Evolutionary conservation across 2,797 vertebrate species (phyloP).

Genomic region (Falco rusticolus): DNA sequence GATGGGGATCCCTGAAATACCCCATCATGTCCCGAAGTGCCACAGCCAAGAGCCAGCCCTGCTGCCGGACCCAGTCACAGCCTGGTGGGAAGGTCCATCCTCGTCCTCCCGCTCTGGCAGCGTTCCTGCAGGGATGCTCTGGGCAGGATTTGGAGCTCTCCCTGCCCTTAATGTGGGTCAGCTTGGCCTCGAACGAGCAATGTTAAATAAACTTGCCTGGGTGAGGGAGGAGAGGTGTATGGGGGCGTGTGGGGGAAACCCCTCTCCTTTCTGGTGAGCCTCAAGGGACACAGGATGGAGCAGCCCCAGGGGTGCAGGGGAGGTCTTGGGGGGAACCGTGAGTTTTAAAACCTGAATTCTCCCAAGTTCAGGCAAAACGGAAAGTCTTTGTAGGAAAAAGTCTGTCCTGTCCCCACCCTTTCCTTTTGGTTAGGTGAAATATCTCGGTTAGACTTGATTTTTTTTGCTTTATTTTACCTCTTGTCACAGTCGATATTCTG

Average conservation of each 20-base stretch:
- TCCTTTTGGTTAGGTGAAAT: background rate
- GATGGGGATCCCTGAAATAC: background rate
- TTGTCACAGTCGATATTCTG: background rate
- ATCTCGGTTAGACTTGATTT: rapidly evolving
- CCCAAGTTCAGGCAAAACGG: background rate
- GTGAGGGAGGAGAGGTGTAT: background rate
- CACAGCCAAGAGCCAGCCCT: background rate
- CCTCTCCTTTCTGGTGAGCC: background rate
- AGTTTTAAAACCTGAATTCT: background rate
- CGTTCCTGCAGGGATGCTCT: background rate
- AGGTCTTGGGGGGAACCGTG: too few relatives aligned
- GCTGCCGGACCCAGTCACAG: background rate
- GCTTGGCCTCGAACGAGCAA: background rate
- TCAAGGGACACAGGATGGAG: background rate
- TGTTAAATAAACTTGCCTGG: background rate
- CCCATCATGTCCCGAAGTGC: background rate
- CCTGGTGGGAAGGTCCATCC: background rate
- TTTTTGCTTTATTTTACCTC: background rate
- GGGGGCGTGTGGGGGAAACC: background rate
- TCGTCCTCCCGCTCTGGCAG: background rate
- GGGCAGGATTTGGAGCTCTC: background rate
- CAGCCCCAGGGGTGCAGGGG: background rate
- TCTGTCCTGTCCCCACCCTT: background rate
- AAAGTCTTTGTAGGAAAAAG: background rate
- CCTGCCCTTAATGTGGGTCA: background rate